phyloP scores from a whole-genome alignment of 1,140 invertebrate genomes.

The Harpegnathos saltator region DNA sequence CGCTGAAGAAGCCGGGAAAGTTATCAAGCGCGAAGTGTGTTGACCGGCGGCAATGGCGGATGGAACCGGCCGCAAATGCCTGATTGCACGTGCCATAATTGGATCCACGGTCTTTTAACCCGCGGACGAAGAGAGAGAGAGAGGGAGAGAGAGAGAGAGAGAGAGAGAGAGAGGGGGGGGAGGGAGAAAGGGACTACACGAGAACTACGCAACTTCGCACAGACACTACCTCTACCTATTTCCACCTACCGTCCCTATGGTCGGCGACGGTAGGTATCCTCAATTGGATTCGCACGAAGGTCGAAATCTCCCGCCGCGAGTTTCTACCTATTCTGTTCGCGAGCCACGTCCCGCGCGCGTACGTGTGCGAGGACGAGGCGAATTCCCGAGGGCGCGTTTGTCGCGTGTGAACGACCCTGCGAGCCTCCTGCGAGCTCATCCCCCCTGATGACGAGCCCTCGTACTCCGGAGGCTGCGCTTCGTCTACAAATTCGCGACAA shows the following conservation, averaged over 20 bases:
- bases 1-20: not conserved
- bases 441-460: not conserved
- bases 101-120: constrained; percentile 19
- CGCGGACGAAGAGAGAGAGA: constrained; percentile 3
- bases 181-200: no score
- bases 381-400: constrained; percentile 8
- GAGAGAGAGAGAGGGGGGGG: no score
- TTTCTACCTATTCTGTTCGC: constrained; percentile 5
- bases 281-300: constrained; percentile 37
- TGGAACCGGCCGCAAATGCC: not conserved
- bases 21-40: not conserved
- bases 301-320: constrained; percentile 18
- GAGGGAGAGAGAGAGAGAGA: no score
- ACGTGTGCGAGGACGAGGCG: constrained; percentile 23
- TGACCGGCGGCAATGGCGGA: not conserved
- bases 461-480: not conserved
- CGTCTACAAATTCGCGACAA: not conserved
- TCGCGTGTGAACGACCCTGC: constrained; percentile 19
- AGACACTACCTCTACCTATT: not conserved
- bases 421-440: not conserved
- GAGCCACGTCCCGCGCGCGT: not conserved
- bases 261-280: constrained; percentile 13
- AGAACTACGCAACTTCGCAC: constrained; percentile 12
- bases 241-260: not conserved
- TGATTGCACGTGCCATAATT: constrained; percentile 22